Evolutionary conservation across 2,888 invertebrate genomes (phyloP).

Genomic region (Nymphalis urticae): DNA sequence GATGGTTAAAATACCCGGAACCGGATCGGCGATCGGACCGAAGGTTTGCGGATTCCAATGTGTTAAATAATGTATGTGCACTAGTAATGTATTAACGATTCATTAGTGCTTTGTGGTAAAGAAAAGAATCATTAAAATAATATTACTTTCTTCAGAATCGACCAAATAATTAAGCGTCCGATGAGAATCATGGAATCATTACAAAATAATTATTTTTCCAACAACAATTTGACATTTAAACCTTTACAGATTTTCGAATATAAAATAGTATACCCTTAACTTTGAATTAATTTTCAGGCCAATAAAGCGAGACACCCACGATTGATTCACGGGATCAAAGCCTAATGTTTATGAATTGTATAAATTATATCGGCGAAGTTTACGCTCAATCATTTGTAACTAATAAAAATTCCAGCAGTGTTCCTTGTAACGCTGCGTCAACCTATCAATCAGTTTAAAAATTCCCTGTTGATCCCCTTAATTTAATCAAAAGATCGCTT

Average conservation of each 20-base stretch:
- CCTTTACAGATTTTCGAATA: background rate
- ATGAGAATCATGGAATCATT: too few species aligned
- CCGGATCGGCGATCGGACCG: too few species aligned
- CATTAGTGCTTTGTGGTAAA: too few species aligned
- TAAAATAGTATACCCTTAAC: background rate
- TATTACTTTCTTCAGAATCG: too few species aligned
- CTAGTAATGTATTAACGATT: too few species aligned
- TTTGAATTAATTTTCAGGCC: constrained; percentile 9
- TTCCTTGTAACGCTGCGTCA: constrained; percentile 77
- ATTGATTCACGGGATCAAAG: constrained; percentile 36
- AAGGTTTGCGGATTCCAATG: too few species aligned
- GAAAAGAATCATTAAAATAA: too few species aligned
- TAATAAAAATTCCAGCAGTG: constrained; percentile 75
- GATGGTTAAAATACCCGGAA: too few species aligned
- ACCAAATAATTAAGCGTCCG: too few species aligned
- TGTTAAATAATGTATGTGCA: too few species aligned
- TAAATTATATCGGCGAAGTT: constrained; percentile 58
- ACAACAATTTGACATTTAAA: background rate
- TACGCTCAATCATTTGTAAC: constrained; percentile 74
- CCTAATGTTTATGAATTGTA: constrained; percentile 71
- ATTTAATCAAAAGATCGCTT: constrained; percentile 81
- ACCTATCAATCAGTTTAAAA: constrained; percentile 80
- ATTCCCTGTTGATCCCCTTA: constrained; percentile 78
- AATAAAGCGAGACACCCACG: constrained; percentile 12
- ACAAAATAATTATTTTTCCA: too few species aligned